phyloP scores from a whole-genome alignment of 2,113 vertebrate genomes.

The Heterochromis multidens region DNA sequence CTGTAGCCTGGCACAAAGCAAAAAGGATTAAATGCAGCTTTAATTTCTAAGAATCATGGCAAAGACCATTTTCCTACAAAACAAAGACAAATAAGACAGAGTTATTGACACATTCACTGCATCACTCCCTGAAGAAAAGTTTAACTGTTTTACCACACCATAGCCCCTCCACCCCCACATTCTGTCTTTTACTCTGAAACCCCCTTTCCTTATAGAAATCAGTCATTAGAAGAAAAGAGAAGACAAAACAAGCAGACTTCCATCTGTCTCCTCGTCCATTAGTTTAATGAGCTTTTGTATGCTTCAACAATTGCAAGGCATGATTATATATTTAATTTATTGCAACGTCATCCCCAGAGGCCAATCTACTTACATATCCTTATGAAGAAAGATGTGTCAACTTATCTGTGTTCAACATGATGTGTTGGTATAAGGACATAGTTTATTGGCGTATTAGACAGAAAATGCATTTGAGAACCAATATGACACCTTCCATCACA shows the following conservation, averaged over 20 bases:
- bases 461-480: background rate
- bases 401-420: background rate
- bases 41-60: background rate
- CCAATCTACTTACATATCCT: background rate
- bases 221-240: slow-evolving; percentile 41
- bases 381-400: background rate
- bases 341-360: background rate
- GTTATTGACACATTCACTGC: background rate
- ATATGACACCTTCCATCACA: background rate
- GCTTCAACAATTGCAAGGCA: background rate
- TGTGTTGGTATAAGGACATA: background rate
- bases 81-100: background rate
- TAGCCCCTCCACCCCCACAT: background rate
- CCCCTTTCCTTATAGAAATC: slow-evolving; percentile 22
- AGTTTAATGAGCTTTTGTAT: slow-evolving; percentile 58
- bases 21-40: slow-evolving; percentile 23
- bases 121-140: slow-evolving; percentile 2
- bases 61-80: slow-evolving; percentile 1
- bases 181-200: background rate
- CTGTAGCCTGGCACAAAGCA: slow-evolving; percentile 9
- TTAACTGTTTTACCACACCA: background rate
- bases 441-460: background rate
- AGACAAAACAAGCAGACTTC: slow-evolving; percentile 37
- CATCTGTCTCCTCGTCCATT: slow-evolving; percentile 52
- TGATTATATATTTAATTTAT: background rate